These are phyloP conservation scores for Neomorphus geoffroyi DNA, from an alignment of 2,797 vertebrate genomes.

Conservation along the genomic window DNA sequence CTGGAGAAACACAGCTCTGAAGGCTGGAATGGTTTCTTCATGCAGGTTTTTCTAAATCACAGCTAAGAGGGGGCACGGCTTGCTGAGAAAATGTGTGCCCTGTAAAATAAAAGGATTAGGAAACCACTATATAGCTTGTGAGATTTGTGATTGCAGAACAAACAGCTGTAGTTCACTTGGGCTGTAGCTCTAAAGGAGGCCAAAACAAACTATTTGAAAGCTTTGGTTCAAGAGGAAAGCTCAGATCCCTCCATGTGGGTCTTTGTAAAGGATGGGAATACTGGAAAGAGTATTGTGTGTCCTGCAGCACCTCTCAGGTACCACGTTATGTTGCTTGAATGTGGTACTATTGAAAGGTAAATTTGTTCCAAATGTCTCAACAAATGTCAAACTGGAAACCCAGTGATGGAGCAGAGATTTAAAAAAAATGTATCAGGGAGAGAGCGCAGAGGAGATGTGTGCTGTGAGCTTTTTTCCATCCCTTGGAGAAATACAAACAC, in stretches of 20 bases:
- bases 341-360: background rate
- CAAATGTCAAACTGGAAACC: background rate
- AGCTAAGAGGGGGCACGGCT: background rate
- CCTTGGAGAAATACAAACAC: background rate
- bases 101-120: slow-evolving; percentile 20
- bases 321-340: background rate
- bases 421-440: too few relatives aligned
- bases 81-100: background rate
- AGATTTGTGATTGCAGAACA: slow-evolving; percentile 9
- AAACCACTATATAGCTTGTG: background rate
- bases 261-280: background rate
- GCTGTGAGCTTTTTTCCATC: background rate
- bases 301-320: background rate
- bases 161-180: background rate
- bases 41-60: background rate
- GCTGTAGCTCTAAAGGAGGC: background rate
- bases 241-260: background rate
- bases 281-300: background rate
- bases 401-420: background rate
- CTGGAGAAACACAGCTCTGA: background rate
- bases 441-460: background rate
- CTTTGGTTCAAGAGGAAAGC: background rate
- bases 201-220: background rate
- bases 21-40: background rate
- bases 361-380: background rate